Evolutionary conservation across 2,797 vertebrate genomes (phyloP).

Genomic region (Valencia hispanica): DNA sequence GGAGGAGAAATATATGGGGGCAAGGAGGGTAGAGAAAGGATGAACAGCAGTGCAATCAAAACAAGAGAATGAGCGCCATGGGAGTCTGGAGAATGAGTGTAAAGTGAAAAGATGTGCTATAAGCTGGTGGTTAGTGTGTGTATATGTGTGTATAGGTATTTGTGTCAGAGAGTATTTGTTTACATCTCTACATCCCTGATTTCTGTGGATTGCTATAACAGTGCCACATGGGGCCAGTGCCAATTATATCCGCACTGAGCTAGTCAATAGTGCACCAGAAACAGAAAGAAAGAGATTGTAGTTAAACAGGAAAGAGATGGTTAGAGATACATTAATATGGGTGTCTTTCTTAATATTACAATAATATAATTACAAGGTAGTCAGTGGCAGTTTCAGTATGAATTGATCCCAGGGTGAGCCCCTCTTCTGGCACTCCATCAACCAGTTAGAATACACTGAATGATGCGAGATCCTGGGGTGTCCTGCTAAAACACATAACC

Average conservation of each 20-base stretch:
- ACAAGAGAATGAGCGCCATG: constrained; percentile 64
- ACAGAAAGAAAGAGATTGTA: constrained; percentile 27
- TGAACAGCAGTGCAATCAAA: constrained; percentile 71
- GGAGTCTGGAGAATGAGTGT: constrained; percentile 57
- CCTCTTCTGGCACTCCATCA: background rate
- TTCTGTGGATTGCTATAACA: constrained; percentile 55
- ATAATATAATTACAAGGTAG: constrained; percentile 7
- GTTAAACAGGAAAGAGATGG: constrained; percentile 27
- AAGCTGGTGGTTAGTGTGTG: constrained; percentile 8
- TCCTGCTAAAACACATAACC: background rate
- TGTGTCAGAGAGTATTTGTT: constrained; percentile 58
- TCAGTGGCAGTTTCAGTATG: background rate
- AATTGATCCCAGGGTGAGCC: background rate
- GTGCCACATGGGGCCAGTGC: constrained; percentile 69
- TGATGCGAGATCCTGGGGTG: background rate
- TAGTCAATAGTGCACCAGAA: constrained; percentile 47
- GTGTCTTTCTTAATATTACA: constrained; percentile 24
- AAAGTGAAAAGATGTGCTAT: constrained; percentile 61
- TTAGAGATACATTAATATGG: constrained; percentile 30
- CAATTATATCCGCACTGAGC: constrained; percentile 69
- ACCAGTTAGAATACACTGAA: background rate
- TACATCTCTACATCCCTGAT: constrained; percentile 62
- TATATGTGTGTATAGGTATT: constrained; percentile 25
- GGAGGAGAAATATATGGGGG: constrained; percentile 3
- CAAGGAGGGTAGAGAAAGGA: constrained; percentile 38